Conservation (phyloP, 2,888 invertebrate species). For the Tridacna crocea region DNA sequence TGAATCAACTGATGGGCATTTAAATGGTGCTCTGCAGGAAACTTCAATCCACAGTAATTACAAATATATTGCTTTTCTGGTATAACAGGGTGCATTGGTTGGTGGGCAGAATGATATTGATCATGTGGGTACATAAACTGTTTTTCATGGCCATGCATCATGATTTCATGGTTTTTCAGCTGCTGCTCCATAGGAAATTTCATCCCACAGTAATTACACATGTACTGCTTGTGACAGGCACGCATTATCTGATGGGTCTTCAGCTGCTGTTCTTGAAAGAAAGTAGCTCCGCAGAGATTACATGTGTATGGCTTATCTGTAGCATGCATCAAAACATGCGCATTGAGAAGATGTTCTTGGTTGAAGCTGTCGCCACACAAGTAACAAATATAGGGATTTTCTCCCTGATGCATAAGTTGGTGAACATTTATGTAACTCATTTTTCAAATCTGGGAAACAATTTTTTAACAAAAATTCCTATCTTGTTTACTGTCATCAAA, state of each 20-base stretch:
- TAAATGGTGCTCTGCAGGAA: constrained; percentile 20
- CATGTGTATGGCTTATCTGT: constrained; percentile 11
- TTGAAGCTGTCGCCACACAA: constrained; percentile 21
- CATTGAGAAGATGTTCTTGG: constrained; percentile 16
- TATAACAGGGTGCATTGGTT: constrained; percentile 1
- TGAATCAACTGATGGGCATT: constrained; percentile 15
- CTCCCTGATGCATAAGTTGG: constrained; percentile 16
- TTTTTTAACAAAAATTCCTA: not conserved
- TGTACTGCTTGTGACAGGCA: constrained; percentile 6
- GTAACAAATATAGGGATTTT: constrained; percentile 21
- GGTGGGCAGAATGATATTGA: constrained; percentile 7
- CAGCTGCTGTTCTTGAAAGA: constrained; percentile 16
- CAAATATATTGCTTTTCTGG: constrained; percentile 17
- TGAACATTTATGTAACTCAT: constrained; percentile 22
- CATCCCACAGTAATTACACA: not conserved
- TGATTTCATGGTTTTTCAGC: not conserved
- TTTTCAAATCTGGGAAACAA: not conserved
- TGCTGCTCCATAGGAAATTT: constrained; percentile 3
- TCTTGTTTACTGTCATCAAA: not conserved
- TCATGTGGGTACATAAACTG: constrained; percentile 1
- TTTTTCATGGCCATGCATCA: constrained; percentile 12
- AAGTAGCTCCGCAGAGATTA: constrained; percentile 10
- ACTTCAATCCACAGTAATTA: constrained; percentile 19
- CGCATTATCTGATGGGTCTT: constrained; percentile 22
- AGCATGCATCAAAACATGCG: constrained; percentile 19